These are phyloP conservation scores for Melipona beecheii DNA, from an alignment of 2,888 invertebrate species.

Conservation along the genomic window DNA sequence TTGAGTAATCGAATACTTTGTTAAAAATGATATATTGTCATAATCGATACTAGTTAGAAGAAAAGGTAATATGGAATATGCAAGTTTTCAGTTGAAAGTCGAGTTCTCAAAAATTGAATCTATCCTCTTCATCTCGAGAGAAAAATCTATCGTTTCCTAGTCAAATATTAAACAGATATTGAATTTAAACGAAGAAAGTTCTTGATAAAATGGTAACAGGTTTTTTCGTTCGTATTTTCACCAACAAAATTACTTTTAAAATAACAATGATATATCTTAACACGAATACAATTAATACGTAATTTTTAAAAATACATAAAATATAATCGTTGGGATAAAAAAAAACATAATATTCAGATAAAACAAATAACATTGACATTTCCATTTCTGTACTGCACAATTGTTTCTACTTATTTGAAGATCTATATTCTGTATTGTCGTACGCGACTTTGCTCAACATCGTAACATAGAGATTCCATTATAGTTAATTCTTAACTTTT, in stretches of 20 bases:
- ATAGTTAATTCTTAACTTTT: too few relatives aligned
- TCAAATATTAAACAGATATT: conserved; percentile 12
- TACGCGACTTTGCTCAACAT: too few relatives aligned
- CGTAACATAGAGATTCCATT: too few relatives aligned
- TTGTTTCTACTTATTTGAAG: too few relatives aligned
- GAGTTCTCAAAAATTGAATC: conserved; percentile 47
- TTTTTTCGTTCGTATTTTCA: conserved; percentile 14
- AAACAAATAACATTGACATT: too few relatives aligned
- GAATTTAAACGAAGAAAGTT: conserved; percentile 41
- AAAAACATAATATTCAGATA: too few relatives aligned
- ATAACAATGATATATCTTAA: neutral
- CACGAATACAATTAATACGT: too few relatives aligned
- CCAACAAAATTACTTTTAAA: conserved; percentile 1
- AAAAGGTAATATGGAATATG: conserved; percentile 38
- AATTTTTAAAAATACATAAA: too few relatives aligned
- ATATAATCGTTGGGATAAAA: too few relatives aligned
- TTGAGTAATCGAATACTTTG: conserved; percentile 41
- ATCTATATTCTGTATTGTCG: too few relatives aligned
- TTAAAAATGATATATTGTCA: conserved; percentile 8
- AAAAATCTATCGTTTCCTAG: conserved; percentile 15
- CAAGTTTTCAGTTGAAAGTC: conserved; percentile 13
- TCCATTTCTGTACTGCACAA: too few relatives aligned
- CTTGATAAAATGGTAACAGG: conserved; percentile 11
- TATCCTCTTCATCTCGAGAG: conserved; percentile 30
- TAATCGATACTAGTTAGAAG: conserved; percentile 12